Percentiles rank a stretch among this genome's conserved stretches.
Conservation (phyloP, 2,888 invertebrate genomes). For the Drosophila paranaensis region DNA sequence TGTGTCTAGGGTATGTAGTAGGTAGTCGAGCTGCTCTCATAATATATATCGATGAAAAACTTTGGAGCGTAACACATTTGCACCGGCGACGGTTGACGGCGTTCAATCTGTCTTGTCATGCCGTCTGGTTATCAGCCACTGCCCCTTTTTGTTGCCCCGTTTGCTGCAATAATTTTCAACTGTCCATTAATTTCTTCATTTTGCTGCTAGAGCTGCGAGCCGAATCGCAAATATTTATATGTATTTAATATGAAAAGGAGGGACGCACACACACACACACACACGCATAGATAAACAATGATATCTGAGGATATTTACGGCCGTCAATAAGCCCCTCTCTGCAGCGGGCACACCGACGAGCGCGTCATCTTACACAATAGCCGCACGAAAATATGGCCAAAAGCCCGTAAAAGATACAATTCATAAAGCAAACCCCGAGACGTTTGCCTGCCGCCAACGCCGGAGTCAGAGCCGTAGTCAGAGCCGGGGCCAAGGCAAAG, state of each 20-base stretch:
- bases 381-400: constrained; percentile 19
- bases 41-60: constrained; percentile 41
- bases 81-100: constrained; percentile 20
- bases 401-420: constrained; percentile 67
- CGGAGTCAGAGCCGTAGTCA: too few species aligned
- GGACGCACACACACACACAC: constrained; percentile 16
- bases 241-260: constrained; percentile 52
- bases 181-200: constrained; percentile 70
- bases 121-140: constrained; percentile 42
- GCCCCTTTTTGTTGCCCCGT: constrained; percentile 33
- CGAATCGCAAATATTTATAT: constrained; percentile 38
- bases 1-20: neutral
- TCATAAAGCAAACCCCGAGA: constrained; percentile 62
- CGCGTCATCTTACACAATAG: constrained; percentile 31
- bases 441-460: constrained; percentile 1
- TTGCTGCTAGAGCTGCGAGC: constrained; percentile 15
- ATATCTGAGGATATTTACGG: constrained; percentile 63
- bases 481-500: constrained; percentile 27
- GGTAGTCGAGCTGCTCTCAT: neutral
- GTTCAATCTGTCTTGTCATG: constrained; percentile 66
- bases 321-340: constrained; percentile 41
- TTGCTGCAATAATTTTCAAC: constrained; percentile 68
- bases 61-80: constrained; percentile 63
- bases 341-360: neutral
- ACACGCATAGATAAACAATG: constrained; percentile 58